Percentiles rank a stretch among this genome's conserved stretches.
These are phyloP conservation scores for Drosophila mercatorum DNA, from an alignment of 2,888 invertebrate genomes.

Conservation along the genomic window DNA sequence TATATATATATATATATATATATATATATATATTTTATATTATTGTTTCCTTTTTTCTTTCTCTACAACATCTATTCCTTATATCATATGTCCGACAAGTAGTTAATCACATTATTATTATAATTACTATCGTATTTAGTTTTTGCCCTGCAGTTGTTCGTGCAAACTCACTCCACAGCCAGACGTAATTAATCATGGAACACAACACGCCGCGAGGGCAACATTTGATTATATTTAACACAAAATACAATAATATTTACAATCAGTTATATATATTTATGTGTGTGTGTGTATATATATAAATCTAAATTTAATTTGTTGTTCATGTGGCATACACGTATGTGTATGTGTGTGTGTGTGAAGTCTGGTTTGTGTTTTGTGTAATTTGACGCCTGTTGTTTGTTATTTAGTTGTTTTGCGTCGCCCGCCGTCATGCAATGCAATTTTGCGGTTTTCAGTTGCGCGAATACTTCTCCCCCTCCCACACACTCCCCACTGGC, in stretches of 20 bases:
- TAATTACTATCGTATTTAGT: conserved; percentile 6
- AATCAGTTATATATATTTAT: neutral
- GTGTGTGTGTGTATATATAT: conserved; percentile 17
- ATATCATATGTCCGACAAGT: neutral
- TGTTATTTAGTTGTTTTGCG: conserved; percentile 77
- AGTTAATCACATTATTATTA: conserved; percentile 12
- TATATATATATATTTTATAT: too few species aligned
- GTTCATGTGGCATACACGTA: conserved; percentile 38
- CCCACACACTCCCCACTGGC: neutral
- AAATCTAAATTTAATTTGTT: conserved; percentile 80
- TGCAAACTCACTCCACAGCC: conserved; percentile 9
- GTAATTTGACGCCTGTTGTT: conserved; percentile 80
- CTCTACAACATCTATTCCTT: neutral
- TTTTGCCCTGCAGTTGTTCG: neutral
- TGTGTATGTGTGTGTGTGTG: conserved; percentile 9
- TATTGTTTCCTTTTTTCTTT: too few species aligned
- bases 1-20: too few species aligned
- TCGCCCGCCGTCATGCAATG: conserved; percentile 72
- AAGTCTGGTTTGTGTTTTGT: conserved; percentile 65
- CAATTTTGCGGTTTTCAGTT: conserved; percentile 74
- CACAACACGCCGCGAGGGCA: conserved; percentile 49
- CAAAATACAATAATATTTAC: conserved; percentile 27
- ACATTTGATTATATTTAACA: conserved; percentile 72
- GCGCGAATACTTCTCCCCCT: conserved; percentile 4
- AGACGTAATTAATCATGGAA: conserved; percentile 76